Conservation (phyloP, 2,888 invertebrate genomes). For the Epinotia bilunana region DNA sequence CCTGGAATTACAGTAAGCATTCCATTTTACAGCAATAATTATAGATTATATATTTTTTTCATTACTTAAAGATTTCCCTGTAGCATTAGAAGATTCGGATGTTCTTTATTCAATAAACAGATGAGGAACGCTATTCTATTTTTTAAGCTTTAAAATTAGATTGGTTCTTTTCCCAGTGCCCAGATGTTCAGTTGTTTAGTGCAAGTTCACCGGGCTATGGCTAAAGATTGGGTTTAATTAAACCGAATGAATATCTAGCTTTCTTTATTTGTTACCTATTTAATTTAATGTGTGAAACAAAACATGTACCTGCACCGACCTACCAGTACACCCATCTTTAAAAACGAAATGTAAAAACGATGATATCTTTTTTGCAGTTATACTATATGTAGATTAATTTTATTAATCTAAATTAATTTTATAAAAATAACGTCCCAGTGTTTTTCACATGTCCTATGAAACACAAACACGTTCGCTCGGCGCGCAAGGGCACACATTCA, state of each 20-base stretch:
- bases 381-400: too few species aligned
- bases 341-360: too few species aligned
- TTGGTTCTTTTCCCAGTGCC: background rate
- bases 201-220: slow-evolving; percentile 1
- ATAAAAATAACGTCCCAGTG: too few species aligned
- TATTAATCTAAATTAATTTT: too few species aligned
- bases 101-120: slow-evolving; percentile 14
- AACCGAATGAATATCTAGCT: background rate
- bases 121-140: slow-evolving; percentile 19
- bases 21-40: slow-evolving; percentile 42
- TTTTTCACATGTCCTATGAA: too few species aligned
- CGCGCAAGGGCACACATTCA: too few species aligned
- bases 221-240: background rate
- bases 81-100: background rate
- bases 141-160: slow-evolving; percentile 40
- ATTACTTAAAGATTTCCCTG: background rate
- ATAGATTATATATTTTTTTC: slow-evolving; percentile 35
- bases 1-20: slow-evolving; percentile 79
- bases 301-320: background rate
- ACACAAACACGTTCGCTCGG: too few species aligned
- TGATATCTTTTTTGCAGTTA: too few species aligned
- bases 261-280: background rate
- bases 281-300: background rate
- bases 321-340: too few species aligned
- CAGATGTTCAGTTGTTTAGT: slow-evolving; percentile 18